phyloP scores from a whole-genome alignment of 2,888 invertebrate genomes.

The Escarpia spicata region DNA sequence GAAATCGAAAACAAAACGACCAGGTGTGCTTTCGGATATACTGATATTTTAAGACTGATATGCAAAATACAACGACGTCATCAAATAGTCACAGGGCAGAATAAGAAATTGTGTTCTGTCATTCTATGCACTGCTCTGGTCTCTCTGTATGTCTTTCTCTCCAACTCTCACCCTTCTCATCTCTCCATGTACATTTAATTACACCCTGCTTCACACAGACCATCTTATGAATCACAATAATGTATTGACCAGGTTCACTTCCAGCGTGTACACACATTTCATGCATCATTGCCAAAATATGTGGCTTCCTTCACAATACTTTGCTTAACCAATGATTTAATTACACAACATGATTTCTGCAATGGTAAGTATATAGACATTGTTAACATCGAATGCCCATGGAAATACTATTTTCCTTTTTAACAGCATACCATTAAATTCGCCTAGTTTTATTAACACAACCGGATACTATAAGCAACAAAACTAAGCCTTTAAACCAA shows the following conservation, averaged over 20 bases:
- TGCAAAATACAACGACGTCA: background rate
- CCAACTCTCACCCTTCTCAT: background rate
- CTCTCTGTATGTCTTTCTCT: background rate
- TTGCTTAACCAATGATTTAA: background rate
- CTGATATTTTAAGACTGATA: slow-evolving; percentile 6
- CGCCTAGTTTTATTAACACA: background rate
- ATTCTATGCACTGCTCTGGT: background rate
- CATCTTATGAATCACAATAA: background rate
- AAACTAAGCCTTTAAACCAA: background rate
- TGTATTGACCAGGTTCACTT: background rate
- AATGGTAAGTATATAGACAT: background rate
- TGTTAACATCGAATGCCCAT: background rate
- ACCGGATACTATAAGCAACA: background rate
- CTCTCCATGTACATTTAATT: background rate
- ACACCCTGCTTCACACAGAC: background rate
- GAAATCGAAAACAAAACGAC: background rate
- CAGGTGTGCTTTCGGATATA: background rate
- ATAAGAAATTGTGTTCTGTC: background rate
- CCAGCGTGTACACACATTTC: background rate
- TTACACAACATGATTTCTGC: background rate
- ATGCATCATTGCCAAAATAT: background rate
- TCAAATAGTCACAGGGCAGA: background rate
- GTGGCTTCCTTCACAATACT: background rate
- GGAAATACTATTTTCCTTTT: background rate
- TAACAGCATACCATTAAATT: background rate